These are phyloP conservation scores for Cheilosia soror DNA, from an alignment of 2,888 invertebrate genomes.

Conservation along the genomic window DNA sequence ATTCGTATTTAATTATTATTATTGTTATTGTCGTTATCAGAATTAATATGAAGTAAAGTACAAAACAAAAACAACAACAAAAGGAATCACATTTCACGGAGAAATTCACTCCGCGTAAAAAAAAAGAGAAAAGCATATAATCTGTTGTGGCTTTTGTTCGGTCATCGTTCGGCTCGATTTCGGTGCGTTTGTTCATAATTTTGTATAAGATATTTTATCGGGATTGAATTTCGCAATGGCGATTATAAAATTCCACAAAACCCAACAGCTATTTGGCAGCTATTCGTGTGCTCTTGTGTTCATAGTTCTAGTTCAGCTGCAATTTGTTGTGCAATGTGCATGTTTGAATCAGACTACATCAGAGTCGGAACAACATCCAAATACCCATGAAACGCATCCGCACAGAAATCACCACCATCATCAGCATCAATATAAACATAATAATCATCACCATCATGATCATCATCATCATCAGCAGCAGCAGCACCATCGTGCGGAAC, in stretches of 20 bases:
- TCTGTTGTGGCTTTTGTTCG: conserved; percentile 42
- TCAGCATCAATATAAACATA: conserved; percentile 70
- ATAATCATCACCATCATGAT: conserved; percentile 62
- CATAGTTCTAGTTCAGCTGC: conserved; percentile 55
- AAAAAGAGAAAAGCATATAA: conserved; percentile 17
- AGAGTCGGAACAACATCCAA: conserved; percentile 53
- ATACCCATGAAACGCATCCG: conserved; percentile 52
- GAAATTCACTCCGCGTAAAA: conserved; percentile 19
- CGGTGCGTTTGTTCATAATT: conserved; percentile 30
- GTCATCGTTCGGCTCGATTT: conserved; percentile 15
- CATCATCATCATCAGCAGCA: conserved; percentile 45
- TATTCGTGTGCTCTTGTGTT: conserved; percentile 52
- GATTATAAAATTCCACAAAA: conserved; percentile 37
- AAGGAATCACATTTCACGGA: conserved; percentile 42
- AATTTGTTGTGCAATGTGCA: conserved; percentile 59
- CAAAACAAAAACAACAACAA: conserved; percentile 41
- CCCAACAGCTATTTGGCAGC: conserved; percentile 28
- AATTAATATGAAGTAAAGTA: conserved; percentile 67
- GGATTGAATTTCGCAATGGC: conserved; percentile 43
- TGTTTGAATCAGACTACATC: conserved; percentile 56
- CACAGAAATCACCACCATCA: conserved; percentile 73
- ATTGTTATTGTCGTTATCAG: conserved; percentile 66
- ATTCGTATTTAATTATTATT: conserved; percentile 63
- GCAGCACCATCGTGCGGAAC: conserved; percentile 63
- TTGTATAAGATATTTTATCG: conserved; percentile 1